Base-by-base conservation (phyloP, 2,797 vertebrate species). In the Rostrhamus sociabilis region DNA sequence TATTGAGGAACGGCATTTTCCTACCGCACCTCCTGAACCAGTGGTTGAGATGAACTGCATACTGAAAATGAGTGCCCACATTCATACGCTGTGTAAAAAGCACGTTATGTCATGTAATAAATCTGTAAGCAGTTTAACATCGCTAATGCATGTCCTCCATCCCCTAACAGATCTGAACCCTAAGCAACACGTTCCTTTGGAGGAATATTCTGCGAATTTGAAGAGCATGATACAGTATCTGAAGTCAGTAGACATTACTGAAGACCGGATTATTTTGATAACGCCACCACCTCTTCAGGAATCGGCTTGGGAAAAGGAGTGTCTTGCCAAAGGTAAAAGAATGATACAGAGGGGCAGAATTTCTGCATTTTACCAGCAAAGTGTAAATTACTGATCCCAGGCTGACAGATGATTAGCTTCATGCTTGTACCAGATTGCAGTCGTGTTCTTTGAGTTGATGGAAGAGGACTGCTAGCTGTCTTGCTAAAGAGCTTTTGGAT, bases 251-350 rank as follows among this genome's bases (percentile, higher is more conserved):
- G 98, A 96, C 10, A 73, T 99, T 26, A 73, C 99, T 2, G 95
- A 97, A 19, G 98, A 98, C 89, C 98, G 94, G 83, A 93, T 99
- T 42, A 97, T 99, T 89, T 98, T 99, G 96, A 98, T 99, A 97
- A 98, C 99, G 0, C 99, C 99, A 4, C 99, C 99, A 31, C 99
- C 99, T 2, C 84, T 99, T 63, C 91, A 98, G 7, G 99, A 99
- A 81, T 79, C 98, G 1, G 97, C 98, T 6, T 99, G 99, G 99
- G 99, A 99, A 75, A 98, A 98, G 94, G 98, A 99, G 63, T 99
- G 99, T 82, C 66, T 97, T 55, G 84, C 97, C 20, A 99, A 99
- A 98, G 99, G 99, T 99, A 87, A 96, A 6, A 34, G 25, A 19
- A 2, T 25, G 11, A 4, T 14, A 18, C 2, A 8, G 31, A 5